Conservation (phyloP, 2,797 vertebrate genomes). For the Spinus olivaceus region DNA sequence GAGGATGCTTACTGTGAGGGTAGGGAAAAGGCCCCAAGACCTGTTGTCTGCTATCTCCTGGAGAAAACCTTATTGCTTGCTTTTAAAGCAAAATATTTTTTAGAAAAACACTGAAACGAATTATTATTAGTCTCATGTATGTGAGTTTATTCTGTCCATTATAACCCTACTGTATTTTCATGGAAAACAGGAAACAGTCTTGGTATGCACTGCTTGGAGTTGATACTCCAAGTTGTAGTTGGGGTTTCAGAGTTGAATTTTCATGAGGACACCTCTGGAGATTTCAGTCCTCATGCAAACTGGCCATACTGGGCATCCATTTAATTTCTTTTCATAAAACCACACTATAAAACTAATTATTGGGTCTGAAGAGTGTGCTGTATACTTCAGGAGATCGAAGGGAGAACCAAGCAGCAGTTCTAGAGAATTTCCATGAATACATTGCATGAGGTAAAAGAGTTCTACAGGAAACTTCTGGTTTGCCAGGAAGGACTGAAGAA, state of each 20-base stretch:
- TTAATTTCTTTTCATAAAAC: neutral
- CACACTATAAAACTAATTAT: neutral
- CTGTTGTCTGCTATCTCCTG: neutral
- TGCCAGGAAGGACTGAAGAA: neutral
- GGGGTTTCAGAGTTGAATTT: neutral
- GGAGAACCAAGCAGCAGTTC: neutral
- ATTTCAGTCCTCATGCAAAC: neutral
- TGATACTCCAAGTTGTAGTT: rapidly evolving
- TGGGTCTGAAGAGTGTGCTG: neutral
- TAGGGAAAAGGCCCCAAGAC: neutral
- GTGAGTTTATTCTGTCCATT: neutral
- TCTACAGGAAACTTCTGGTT: neutral
- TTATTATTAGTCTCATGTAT: neutral
- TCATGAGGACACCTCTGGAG: neutral
- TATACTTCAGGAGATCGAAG: neutral
- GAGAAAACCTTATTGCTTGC: neutral
- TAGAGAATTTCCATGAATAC: neutral
- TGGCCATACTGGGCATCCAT: neutral
- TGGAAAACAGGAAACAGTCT: neutral
- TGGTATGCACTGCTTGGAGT: neutral
- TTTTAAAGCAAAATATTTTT: neutral
- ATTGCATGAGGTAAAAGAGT: constrained; percentile 1
- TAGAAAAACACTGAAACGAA: neutral
- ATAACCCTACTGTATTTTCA: neutral
- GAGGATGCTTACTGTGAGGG: neutral